phyloP scores from a whole-genome alignment of 2,888 invertebrate genomes.

The Alentia gelatinosa region DNA sequence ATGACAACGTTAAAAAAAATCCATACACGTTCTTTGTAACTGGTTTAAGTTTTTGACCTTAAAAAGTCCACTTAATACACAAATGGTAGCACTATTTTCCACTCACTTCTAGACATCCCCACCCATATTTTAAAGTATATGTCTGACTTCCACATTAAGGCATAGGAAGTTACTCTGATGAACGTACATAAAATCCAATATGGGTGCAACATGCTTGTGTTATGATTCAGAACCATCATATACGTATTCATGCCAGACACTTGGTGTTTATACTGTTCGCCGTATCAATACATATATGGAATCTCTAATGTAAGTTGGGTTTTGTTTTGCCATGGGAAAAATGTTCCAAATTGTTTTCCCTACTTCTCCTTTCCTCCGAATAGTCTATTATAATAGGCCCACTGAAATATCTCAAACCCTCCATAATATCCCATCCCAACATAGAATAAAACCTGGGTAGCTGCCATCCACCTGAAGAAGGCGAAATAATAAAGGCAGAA shows the following conservation, averaged over 20 bases:
- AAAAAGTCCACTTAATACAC: too few species aligned
- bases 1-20: too few species aligned
- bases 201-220: background rate
- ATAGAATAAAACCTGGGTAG: constrained; percentile 35
- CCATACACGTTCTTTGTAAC: too few species aligned
- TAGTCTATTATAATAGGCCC: constrained; percentile 13
- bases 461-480: constrained; percentile 18
- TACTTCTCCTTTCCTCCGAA: constrained; percentile 14
- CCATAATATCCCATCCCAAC: constrained; percentile 24
- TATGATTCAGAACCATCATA: too few species aligned
- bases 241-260: background rate
- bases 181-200: background rate
- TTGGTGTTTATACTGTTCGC: background rate
- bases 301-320: constrained; percentile 44
- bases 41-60: too few species aligned
- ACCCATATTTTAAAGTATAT: background rate
- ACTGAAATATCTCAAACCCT: constrained; percentile 54
- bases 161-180: background rate
- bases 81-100: background rate
- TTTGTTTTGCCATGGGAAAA: background rate
- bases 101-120: background rate
- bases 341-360: background rate
- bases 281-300: background rate
- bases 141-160: background rate
- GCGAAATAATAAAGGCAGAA: constrained; percentile 14